Conservation (phyloP, 2,113 vertebrate genomes). For the Aegotheles bennettii region DNA sequence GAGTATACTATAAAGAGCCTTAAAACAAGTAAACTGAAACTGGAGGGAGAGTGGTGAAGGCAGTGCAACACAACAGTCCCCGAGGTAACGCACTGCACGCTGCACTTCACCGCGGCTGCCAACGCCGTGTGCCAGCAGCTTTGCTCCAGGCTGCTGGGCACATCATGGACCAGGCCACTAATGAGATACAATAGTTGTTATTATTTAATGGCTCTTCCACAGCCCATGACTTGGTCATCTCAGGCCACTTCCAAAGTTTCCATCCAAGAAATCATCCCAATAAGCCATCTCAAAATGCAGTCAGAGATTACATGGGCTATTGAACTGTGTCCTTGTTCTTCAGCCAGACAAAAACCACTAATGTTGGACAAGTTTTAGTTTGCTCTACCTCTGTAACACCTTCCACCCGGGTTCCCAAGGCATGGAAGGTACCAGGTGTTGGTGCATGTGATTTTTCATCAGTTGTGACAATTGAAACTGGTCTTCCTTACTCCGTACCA, state of each 20-base stretch:
- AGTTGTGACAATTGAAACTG: neutral
- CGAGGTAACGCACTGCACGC: accelerated
- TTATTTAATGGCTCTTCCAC: neutral
- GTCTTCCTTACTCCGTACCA: neutral
- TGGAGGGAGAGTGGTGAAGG: no score
- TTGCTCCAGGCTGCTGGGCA: neutral
- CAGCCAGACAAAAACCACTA: neutral
- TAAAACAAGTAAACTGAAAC: neutral
- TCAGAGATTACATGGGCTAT: neutral
- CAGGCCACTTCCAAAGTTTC: neutral
- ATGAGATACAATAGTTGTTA: neutral
- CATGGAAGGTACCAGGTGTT: neutral
- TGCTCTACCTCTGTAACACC: neutral
- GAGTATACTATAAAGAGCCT: neutral
- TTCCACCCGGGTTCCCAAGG: neutral
- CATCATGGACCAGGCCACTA: neutral
- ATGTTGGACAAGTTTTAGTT: neutral
- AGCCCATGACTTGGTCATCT: neutral
- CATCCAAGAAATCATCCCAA: neutral
- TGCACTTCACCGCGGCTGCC: neutral
- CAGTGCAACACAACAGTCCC: neutral
- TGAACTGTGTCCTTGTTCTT: neutral
- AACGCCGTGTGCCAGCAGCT: neutral
- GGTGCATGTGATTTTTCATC: neutral
- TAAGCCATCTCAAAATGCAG: neutral